These are phyloP conservation scores for Stichopus horrens DNA, from an alignment of 53 echinoderm and acorn worm genomes.

Conservation along the genomic window DNA sequence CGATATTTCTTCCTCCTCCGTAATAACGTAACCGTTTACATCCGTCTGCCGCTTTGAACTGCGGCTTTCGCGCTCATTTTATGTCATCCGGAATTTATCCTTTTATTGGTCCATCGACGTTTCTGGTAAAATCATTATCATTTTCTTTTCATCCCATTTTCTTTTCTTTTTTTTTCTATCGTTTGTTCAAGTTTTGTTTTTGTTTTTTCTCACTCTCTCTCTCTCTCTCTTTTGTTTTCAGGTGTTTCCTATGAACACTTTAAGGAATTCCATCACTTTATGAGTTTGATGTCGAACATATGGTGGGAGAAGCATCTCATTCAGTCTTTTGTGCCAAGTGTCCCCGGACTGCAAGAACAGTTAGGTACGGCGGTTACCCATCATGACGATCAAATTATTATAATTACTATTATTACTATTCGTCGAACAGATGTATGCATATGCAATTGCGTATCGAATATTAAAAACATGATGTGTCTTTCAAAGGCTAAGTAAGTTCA, in stretches of 20 bases:
- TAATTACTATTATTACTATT: no score
- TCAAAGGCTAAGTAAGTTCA: no score
- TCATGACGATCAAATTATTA: no score
- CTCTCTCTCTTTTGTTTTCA: constrained; percentile 15
- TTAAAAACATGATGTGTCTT: no score
- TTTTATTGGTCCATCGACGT: constrained; percentile 28
- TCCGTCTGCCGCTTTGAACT: constrained; percentile 9
- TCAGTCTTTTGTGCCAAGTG: constrained; percentile 71
- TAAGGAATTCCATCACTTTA: constrained; percentile 81
- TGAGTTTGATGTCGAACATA: constrained; percentile 65
- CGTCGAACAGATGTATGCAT: no score
- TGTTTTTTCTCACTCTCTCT: neutral
- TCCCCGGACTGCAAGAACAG: constrained; percentile 81
- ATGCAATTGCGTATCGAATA: no score
- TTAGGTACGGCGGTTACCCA: constrained; percentile 59
- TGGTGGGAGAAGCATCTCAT: constrained; percentile 73
- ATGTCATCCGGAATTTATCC: constrained; percentile 12
- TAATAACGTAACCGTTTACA: neutral
- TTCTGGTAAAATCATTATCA: constrained; percentile 39
- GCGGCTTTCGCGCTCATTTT: neutral
- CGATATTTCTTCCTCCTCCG: no score
- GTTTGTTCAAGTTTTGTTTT: neutral
- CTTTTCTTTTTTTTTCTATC: neutral
- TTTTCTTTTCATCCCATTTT: neutral
- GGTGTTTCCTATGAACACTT: constrained; percentile 89